phyloP scores from a whole-genome alignment of 2,113 vertebrate genomes.

The Motacilla alba region DNA sequence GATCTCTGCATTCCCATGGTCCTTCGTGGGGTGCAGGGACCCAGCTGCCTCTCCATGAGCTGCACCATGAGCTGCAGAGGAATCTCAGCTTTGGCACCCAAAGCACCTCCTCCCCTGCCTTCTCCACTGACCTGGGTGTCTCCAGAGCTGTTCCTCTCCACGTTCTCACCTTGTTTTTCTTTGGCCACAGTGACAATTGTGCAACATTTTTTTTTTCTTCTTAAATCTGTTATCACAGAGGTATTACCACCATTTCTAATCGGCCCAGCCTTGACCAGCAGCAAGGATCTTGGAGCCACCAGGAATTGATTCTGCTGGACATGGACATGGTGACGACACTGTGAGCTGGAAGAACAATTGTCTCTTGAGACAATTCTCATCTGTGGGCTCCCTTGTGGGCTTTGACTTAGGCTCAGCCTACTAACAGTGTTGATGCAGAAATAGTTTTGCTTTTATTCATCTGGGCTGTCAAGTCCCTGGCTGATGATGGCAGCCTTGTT shows the following conservation, averaged over 20 bases:
- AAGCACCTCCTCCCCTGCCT: neutral
- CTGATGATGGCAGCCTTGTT: neutral
- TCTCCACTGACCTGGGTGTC: neutral
- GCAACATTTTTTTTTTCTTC: neutral
- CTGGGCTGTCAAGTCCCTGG: neutral
- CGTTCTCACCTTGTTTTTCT: neutral
- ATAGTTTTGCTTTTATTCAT: neutral
- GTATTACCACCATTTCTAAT: neutral
- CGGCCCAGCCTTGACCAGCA: rapidly evolving
- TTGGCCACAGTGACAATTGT: too few species aligned
- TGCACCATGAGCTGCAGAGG: neutral
- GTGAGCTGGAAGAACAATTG: neutral
- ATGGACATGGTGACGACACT: neutral
- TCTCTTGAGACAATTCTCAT: neutral
- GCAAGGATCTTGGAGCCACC: neutral
- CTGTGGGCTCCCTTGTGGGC: neutral
- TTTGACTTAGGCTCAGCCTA: neutral
- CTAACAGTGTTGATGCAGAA: neutral
- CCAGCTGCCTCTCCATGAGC: neutral
- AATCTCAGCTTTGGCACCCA: neutral
- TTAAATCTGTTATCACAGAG: neutral
- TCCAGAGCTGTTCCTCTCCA: neutral
- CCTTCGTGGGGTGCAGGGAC: neutral
- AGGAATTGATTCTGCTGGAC: neutral
- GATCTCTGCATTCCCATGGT: neutral